Evolutionary conservation across 2,113 vertebrate genomes (phyloP).

Genomic region (Xerus inauris): DNA sequence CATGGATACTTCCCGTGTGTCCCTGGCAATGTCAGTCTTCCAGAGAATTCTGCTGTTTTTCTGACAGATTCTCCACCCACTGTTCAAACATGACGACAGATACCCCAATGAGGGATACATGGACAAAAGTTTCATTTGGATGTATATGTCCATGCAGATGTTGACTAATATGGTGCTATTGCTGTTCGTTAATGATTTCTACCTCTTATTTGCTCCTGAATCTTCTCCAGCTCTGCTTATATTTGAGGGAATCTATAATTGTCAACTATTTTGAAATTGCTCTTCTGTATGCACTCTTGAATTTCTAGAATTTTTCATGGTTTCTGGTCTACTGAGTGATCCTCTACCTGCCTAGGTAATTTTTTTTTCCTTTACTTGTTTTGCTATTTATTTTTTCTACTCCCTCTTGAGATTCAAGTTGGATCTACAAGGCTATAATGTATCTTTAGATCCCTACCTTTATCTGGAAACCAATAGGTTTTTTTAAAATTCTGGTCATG

Average conservation of each 20-base stretch:
- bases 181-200: background rate
- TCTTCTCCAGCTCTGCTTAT: background rate
- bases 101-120: background rate
- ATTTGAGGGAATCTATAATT: background rate
- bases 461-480: background rate
- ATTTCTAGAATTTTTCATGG: background rate
- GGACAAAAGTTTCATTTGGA: background rate
- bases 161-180: too few species aligned
- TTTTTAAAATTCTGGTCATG: background rate
- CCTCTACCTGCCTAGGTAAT: background rate
- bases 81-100: background rate
- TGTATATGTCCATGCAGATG: background rate
- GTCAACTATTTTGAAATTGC: background rate
- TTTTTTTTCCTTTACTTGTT: background rate
- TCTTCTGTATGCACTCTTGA: background rate
- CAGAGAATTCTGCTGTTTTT: background rate
- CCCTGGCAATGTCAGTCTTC: background rate
- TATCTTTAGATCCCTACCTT: background rate
- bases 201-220: background rate
- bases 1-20: fast-evolving
- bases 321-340: background rate
- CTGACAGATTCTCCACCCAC: background rate
- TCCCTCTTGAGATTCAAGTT: background rate
- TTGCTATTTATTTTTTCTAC: background rate
- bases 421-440: background rate